These are phyloP conservation scores for Monodelphis domestica DNA, from an alignment of 2,797 vertebrate species.

Conservation along the genomic window DNA sequence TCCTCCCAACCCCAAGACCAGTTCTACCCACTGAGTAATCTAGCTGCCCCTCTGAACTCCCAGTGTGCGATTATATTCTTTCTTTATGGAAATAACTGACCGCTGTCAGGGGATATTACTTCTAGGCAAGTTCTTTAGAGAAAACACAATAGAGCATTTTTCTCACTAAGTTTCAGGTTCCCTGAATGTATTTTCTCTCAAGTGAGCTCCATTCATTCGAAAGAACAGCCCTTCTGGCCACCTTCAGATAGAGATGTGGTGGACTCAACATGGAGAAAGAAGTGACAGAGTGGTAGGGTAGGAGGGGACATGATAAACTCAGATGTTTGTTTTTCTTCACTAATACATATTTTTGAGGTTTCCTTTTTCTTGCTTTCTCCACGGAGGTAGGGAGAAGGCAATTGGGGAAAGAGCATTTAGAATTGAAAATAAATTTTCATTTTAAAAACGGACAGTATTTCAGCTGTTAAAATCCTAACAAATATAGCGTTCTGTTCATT, in stretches of 20 bases:
- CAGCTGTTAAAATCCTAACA: neutral
- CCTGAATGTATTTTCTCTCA: neutral
- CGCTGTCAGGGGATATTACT: neutral
- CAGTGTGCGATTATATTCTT: neutral
- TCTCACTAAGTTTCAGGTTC: neutral
- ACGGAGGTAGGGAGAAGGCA: neutral
- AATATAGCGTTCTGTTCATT: neutral
- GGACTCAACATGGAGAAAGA: neutral
- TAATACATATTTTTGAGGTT: no score
- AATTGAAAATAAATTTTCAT: neutral
- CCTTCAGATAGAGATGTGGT: neutral
- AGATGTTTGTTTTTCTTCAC: neutral
- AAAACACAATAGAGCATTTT: neutral
- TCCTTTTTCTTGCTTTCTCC: neutral
- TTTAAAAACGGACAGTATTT: neutral
- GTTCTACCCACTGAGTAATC: no score
- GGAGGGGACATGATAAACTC: neutral
- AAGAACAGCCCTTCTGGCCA: neutral
- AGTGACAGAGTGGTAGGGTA: neutral
- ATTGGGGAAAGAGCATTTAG: neutral
- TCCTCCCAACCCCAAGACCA: no score
- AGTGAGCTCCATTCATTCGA: neutral
- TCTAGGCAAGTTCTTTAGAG: neutral
- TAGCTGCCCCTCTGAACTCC: no score
- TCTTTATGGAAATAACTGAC: neutral